Conservation (phyloP, 2,888 invertebrate species). For the Vannuccia rotundouncinata region DNA sequence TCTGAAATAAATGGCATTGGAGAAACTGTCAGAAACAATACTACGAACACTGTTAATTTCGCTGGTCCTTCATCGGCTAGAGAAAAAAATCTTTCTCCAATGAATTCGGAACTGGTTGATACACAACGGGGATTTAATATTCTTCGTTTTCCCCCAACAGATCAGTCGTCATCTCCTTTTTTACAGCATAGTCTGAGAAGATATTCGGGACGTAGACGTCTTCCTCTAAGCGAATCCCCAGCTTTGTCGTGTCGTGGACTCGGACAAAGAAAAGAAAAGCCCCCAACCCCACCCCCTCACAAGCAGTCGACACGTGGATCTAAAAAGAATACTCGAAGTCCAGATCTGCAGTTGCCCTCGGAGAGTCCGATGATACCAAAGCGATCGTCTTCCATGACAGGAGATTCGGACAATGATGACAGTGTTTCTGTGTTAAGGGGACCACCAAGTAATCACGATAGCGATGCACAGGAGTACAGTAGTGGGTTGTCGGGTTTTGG, state of each 20-base stretch:
- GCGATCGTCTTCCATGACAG: not conserved
- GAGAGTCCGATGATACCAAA: not conserved
- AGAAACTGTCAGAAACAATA: not conserved
- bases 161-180: not conserved
- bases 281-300: no score
- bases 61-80: not conserved
- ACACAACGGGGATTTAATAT: not conserved
- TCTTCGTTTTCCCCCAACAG: not conserved
- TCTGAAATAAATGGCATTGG: not conserved
- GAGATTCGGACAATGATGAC: not conserved
- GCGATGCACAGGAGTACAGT: no score
- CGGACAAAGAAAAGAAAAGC: no score
- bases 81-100: not conserved
- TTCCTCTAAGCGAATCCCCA: not conserved
- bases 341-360: not conserved
- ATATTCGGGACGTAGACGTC: not conserved
- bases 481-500: no score
- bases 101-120: not conserved
- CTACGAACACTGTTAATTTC: not conserved
- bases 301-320: not conserved
- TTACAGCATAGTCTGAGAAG: not conserved
- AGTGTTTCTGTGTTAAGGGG: not conserved
- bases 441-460: not conserved
- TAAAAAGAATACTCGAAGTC: no score
- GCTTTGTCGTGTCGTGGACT: no score